Evolutionary conservation across 2,888 invertebrate genomes (phyloP).

Genomic region (Hylaea fasciaria): DNA sequence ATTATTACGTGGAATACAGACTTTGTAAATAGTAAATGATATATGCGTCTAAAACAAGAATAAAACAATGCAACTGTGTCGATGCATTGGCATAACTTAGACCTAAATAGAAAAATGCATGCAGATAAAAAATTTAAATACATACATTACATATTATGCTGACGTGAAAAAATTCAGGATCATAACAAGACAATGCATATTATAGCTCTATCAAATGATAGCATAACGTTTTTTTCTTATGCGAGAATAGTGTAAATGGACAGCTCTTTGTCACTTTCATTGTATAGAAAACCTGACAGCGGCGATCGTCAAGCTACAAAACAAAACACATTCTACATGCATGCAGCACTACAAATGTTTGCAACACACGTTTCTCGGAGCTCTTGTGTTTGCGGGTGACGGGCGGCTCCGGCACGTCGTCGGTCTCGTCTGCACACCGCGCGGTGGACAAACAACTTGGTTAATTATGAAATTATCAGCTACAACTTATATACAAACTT

Average conservation of each 20-base stretch:
- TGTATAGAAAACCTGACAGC: background rate
- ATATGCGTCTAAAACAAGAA: too few relatives aligned
- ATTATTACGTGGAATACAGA: too few relatives aligned
- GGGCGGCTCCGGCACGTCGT: slow-evolving; percentile 20
- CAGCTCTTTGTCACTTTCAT: too few relatives aligned
- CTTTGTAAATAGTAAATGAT: too few relatives aligned
- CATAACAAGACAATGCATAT: too few relatives aligned
- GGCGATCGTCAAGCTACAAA: slow-evolving; percentile 4
- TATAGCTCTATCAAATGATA: too few relatives aligned
- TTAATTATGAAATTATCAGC: slow-evolving; percentile 12
- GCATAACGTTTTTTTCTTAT: too few relatives aligned
- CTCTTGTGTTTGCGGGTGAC: slow-evolving; percentile 31
- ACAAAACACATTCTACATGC: slow-evolving; percentile 24
- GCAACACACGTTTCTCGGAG: slow-evolving; percentile 44
- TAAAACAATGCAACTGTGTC: too few relatives aligned
- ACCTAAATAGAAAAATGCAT: too few relatives aligned
- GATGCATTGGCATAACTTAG: too few relatives aligned
- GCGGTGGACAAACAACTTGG: slow-evolving; percentile 22
- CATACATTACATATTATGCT: background rate
- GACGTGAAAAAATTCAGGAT: background rate
- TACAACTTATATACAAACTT: background rate
- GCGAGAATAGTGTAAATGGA: too few relatives aligned
- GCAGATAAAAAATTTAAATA: too few relatives aligned
- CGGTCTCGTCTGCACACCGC: slow-evolving; percentile 18
- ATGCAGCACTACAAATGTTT: slow-evolving; percentile 32